Conservation (phyloP, 2,113 vertebrate genomes). For the Tachuris rubrigastra region DNA sequence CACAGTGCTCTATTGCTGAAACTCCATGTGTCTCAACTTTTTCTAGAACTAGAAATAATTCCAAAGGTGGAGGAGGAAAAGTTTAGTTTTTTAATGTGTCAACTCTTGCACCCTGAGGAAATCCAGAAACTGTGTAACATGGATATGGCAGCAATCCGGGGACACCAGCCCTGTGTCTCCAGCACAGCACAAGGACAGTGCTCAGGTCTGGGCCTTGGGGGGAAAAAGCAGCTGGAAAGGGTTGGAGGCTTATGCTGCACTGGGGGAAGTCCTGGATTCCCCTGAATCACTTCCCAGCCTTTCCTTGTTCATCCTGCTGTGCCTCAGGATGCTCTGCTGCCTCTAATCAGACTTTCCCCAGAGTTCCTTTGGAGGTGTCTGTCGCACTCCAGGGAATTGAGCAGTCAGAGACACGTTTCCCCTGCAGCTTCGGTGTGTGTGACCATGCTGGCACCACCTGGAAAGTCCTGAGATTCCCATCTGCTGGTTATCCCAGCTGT, state of each 20-base stretch:
- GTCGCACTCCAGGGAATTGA: not conserved
- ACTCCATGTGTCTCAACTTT: not conserved
- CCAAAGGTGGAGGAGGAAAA: not conserved
- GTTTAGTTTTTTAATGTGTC: not conserved
- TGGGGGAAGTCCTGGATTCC: fast-evolving
- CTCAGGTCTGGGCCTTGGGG: not conserved
- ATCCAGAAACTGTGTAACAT: fast-evolving
- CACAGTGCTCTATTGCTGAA: not conserved
- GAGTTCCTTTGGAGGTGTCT: not conserved
- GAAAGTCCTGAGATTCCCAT: not conserved
- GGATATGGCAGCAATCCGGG: not conserved
- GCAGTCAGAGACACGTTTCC: not conserved
- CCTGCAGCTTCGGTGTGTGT: not conserved
- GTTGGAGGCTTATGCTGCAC: not conserved
- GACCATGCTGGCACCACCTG: not conserved
- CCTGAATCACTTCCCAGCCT: not conserved
- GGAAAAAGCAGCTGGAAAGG: not conserved
- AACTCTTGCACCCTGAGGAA: not conserved
- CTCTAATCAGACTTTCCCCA: not conserved
- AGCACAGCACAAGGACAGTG: not conserved
- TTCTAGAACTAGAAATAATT: not conserved
- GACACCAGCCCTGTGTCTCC: not conserved
- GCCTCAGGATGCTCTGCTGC: not conserved
- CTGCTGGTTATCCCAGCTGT: not conserved
- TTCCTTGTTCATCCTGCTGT: not conserved